Conservation (phyloP, 2,113 vertebrate genomes). For the Cacatua alba region DNA sequence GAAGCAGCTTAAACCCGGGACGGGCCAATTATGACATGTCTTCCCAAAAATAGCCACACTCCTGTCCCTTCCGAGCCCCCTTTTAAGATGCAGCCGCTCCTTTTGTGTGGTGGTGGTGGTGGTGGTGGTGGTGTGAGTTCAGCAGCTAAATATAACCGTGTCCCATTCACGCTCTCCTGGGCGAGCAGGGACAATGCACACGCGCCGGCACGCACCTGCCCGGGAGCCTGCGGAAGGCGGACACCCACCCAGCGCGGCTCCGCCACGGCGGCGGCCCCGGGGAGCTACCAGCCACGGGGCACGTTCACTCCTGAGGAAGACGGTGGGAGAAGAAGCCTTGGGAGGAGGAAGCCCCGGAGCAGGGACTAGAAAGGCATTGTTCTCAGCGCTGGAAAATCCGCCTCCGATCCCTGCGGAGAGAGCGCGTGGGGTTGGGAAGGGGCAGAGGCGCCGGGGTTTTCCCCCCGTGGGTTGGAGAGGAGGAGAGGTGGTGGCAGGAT, state of each 20-base stretch:
- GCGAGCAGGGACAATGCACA: constrained; percentile 76
- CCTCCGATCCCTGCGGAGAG: neutral
- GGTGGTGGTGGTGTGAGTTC: constrained; percentile 67
- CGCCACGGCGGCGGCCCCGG: constrained; percentile 70
- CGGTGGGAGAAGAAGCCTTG: constrained; percentile 31
- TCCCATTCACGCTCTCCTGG: constrained; percentile 70
- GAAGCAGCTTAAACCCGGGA: constrained; percentile 71
- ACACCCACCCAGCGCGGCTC: constrained; percentile 78
- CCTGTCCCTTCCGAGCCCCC: constrained; percentile 76
- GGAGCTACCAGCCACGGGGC: constrained; percentile 69
- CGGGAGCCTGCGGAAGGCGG: constrained; percentile 75
- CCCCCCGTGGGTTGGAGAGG: neutral
- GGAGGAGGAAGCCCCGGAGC: constrained; percentile 55
- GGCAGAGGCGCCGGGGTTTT: neutral
- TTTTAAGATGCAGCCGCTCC: constrained; percentile 75
- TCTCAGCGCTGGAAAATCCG: constrained; percentile 11
- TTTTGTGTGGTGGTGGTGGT: constrained; percentile 66
- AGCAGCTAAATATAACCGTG: constrained; percentile 77
- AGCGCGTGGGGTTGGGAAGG: neutral
- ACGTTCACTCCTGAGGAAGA: constrained; percentile 74
- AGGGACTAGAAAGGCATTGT: constrained; percentile 40
- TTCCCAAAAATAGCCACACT: constrained; percentile 79
- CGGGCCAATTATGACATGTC: constrained; percentile 78
- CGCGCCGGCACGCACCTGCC: constrained; percentile 76
- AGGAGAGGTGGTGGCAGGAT: neutral